A percentile compares a stretch with the other conserved stretches of the same genome.
Conservation (phyloP, 2,797 vertebrate species). For the Phaenicophaeus curvirostris region DNA sequence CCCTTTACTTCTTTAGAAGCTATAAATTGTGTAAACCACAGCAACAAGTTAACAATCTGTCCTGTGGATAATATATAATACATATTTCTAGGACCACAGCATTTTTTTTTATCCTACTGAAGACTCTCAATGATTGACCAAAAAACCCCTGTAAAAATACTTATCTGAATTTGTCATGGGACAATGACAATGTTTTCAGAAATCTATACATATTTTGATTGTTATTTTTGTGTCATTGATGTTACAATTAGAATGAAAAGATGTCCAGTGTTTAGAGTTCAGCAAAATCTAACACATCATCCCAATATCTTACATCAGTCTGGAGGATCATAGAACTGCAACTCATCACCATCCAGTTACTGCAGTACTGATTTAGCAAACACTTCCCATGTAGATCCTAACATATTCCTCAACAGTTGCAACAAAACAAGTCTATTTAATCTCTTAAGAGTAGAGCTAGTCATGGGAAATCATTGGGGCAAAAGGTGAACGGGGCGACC, state of each 20-base stretch:
- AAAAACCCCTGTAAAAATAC: background rate
- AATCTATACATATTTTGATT: background rate
- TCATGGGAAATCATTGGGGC: background rate
- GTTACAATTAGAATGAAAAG: background rate
- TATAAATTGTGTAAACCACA: background rate
- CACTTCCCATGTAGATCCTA: background rate
- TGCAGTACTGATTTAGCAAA: background rate
- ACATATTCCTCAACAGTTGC: background rate
- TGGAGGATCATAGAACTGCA: background rate
- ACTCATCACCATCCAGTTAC: background rate
- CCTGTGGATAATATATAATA: background rate
- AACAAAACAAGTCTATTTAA: background rate
- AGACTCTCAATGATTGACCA: background rate
- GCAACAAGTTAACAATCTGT: background rate
- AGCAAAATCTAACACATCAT: background rate
- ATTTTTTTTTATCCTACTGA: background rate
- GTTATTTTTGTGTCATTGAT: background rate
- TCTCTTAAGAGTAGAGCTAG: background rate
- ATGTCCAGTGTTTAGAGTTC: background rate
- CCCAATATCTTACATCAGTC: background rate
- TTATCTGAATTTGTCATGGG: background rate
- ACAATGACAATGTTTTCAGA: background rate
- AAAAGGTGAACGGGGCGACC: conserved; percentile 14
- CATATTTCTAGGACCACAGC: background rate
- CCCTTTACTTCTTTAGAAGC: background rate